Evolutionary conservation across 2,113 vertebrate genomes (phyloP).

Genomic region (Elephas maximus): DNA sequence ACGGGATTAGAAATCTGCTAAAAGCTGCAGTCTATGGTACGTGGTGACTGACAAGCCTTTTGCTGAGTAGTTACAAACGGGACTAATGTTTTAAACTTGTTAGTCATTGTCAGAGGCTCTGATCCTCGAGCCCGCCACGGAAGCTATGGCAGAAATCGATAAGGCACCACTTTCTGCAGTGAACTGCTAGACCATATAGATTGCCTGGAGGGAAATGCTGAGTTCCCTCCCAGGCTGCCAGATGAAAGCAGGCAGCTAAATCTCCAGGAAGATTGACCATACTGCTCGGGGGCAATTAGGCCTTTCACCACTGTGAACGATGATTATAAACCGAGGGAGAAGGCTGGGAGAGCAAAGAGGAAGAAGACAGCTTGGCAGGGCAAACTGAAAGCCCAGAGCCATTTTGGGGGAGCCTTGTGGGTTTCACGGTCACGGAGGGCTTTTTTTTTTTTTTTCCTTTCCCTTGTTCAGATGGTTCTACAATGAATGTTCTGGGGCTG

Average conservation of each 20-base stretch:
- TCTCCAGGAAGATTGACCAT: constrained; percentile 83
- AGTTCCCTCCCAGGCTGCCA: constrained; percentile 83
- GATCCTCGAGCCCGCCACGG: constrained; percentile 89
- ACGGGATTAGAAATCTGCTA: constrained; percentile 89
- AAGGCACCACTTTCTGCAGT: constrained; percentile 86
- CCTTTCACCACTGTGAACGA: constrained; percentile 77
- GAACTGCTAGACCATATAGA: constrained; percentile 89
- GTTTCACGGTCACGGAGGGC: constrained; percentile 19
- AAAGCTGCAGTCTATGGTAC: constrained; percentile 86
- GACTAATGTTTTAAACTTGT: constrained; percentile 93
- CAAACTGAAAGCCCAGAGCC: constrained; percentile 37
- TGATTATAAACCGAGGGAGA: constrained; percentile 53
- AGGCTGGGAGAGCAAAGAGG: not conserved
- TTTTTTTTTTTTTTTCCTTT: not conserved
- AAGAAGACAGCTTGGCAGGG: constrained; percentile 43
- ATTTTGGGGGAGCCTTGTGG: constrained; percentile 21
- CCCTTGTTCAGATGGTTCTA: constrained; percentile 41
- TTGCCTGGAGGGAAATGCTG: constrained; percentile 86
- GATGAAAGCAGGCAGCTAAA: constrained; percentile 85
- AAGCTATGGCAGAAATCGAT: constrained; percentile 89
- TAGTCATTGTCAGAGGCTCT: constrained; percentile 90
- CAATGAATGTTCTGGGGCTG: constrained; percentile 43
- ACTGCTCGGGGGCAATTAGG: constrained; percentile 75
- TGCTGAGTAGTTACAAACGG: constrained; percentile 90
- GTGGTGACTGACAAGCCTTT: constrained; percentile 89